Evolutionary conservation across 2,888 invertebrate species (phyloP).

Genomic region (Drosophila formosana): DNA sequence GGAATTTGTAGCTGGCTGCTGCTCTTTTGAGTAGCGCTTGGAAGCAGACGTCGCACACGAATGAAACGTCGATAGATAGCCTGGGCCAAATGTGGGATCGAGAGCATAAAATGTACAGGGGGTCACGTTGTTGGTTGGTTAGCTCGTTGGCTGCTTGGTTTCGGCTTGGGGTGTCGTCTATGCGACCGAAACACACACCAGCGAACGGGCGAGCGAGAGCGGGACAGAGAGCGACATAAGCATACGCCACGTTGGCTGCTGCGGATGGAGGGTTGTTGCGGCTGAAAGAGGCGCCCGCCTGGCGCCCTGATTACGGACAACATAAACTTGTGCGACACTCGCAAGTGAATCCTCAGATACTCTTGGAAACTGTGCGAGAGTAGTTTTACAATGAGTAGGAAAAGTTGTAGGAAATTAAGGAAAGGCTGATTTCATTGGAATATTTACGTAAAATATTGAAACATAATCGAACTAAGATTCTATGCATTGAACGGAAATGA

Average conservation of each 20-base stretch:
- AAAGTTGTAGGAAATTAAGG: neutral
- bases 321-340: constrained; percentile 6
- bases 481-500: too few relatives aligned
- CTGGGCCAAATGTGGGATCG: constrained; percentile 52
- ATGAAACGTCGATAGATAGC: constrained; percentile 53
- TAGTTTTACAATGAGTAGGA: too few relatives aligned
- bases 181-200: constrained; percentile 7
- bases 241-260: constrained; percentile 42
- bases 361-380: constrained; percentile 4
- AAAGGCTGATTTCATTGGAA: too few relatives aligned
- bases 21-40: constrained; percentile 40
- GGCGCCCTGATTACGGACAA: constrained; percentile 60
- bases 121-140: constrained; percentile 5
- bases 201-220: constrained; percentile 11
- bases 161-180: constrained; percentile 10
- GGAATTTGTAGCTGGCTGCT: neutral
- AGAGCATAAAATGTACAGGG: constrained; percentile 46
- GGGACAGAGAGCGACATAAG: constrained; percentile 8
- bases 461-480: too few relatives aligned
- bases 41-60: constrained; percentile 56
- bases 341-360: constrained; percentile 14
- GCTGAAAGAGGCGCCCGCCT: constrained; percentile 44
- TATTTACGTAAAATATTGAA: too few relatives aligned
- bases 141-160: neutral
- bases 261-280: constrained; percentile 43